Conservation (phyloP, 2,797 vertebrate species). For the Poecilia velifera region DNA sequence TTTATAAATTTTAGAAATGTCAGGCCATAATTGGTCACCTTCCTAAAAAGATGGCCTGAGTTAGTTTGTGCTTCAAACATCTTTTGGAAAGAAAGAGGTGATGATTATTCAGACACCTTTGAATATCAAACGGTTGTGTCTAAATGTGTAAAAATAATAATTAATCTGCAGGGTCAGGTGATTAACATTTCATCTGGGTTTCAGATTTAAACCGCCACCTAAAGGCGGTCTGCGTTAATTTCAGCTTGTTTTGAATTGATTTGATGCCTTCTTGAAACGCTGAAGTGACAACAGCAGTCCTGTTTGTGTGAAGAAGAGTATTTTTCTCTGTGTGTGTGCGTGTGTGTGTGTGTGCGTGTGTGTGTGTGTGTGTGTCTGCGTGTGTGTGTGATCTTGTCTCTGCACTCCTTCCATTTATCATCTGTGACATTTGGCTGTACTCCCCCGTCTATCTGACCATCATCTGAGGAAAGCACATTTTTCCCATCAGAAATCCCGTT, state of each 20-base stretch:
- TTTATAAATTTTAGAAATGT: not conserved
- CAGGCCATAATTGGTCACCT: not conserved
- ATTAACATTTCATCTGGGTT: not conserved
- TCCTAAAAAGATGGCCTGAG: no score
- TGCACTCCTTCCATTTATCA: constrained; percentile 83
- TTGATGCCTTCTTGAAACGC: not conserved
- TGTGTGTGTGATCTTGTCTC: constrained; percentile 74
- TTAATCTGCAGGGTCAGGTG: not conserved
- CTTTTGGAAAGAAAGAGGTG: no score
- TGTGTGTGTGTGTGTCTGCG: constrained; percentile 12
- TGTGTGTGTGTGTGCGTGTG: constrained; percentile 17
- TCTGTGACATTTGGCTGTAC: constrained; percentile 85
- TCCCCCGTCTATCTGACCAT: constrained; percentile 77
- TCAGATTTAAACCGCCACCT: not conserved
- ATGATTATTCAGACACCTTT: no score
- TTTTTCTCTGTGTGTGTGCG: not conserved
- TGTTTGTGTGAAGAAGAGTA: not conserved
- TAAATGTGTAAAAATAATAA: not conserved
- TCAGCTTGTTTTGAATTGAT: constrained; percentile 4
- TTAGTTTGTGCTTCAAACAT: no score
- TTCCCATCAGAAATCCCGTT: constrained; percentile 84
- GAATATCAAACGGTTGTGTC: not conserved
- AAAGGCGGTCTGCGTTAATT: not conserved
- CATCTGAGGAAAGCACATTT: constrained; percentile 86
- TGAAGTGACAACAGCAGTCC: not conserved